phyloP scores from a whole-genome alignment of 2,113 vertebrate species.

The Vireo altiloquus region DNA sequence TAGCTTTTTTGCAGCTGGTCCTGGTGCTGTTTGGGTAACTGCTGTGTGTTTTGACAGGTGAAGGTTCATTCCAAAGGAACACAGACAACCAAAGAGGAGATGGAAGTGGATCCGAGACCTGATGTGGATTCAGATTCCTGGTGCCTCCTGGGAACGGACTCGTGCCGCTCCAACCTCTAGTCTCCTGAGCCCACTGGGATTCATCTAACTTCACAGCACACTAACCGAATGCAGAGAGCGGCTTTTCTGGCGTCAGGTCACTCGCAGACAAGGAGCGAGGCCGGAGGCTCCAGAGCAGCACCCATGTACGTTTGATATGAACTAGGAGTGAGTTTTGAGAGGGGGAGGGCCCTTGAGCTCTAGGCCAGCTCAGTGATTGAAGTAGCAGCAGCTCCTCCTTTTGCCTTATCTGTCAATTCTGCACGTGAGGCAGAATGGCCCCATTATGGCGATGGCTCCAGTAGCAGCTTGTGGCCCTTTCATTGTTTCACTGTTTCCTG shows the following conservation, averaged over 20 bases:
- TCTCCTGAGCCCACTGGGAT: constrained; percentile 72
- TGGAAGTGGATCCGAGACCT: constrained; percentile 76
- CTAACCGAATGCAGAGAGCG: constrained; percentile 73
- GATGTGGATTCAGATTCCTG: constrained; percentile 81
- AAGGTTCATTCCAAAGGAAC: constrained; percentile 75
- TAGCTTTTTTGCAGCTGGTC: background rate
- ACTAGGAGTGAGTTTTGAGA: constrained; percentile 68
- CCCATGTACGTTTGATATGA: constrained; percentile 69
- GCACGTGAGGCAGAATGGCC: constrained; percentile 51
- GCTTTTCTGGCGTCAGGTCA: constrained; percentile 77
- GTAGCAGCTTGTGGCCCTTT: constrained; percentile 57
- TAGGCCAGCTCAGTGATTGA: constrained; percentile 62
- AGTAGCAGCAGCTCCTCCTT: constrained; percentile 67
- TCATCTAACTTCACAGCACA: constrained; percentile 76
- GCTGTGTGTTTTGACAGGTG: constrained; percentile 65
- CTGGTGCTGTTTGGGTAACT: background rate
- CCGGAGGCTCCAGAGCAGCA: constrained; percentile 66
- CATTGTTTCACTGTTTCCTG: constrained; percentile 61
- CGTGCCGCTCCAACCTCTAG: constrained; percentile 79
- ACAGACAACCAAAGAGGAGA: constrained; percentile 77
- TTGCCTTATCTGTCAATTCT: constrained; percentile 51
- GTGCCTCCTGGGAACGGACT: constrained; percentile 82
- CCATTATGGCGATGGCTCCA: constrained; percentile 37
- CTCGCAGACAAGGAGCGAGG: constrained; percentile 69
- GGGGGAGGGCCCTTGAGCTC: constrained; percentile 51